phyloP scores from a whole-genome alignment of 1,140 invertebrate genomes.

The Zophobas atratus region DNA sequence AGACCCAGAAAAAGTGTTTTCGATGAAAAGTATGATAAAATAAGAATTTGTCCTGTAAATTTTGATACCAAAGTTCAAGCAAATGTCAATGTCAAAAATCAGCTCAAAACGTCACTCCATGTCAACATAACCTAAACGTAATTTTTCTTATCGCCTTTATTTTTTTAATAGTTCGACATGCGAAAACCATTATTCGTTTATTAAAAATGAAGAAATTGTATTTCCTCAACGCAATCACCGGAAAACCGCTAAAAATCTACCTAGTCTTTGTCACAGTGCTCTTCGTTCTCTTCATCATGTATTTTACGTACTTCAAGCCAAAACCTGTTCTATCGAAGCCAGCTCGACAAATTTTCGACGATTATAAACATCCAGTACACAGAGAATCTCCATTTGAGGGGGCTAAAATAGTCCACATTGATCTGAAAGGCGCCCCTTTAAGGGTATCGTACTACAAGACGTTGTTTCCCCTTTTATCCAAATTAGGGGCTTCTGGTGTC shows the following conservation, averaged over 20 bases:
- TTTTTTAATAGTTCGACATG: neutral
- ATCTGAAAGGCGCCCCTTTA: constrained; percentile 92
- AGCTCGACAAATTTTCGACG: neutral
- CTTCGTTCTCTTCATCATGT: neutral
- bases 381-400: constrained; percentile 34
- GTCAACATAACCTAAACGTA: neutral
- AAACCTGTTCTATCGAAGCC: neutral
- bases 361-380: neutral
- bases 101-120: too few relatives aligned
- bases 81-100: too few relatives aligned
- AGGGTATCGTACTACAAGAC: constrained; percentile 80
- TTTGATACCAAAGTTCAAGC: too few relatives aligned
- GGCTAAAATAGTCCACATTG: constrained; percentile 81
- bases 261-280: neutral
- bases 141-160: neutral
- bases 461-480: constrained; percentile 82
- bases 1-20: too few relatives aligned
- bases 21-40: too few relatives aligned
- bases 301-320: constrained; percentile 13
- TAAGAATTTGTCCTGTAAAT: too few relatives aligned
- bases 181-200: neutral
- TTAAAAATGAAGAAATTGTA: constrained; percentile 20
- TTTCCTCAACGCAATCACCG: constrained; percentile 3
- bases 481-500: constrained; percentile 85
- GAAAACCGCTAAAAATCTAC: constrained; percentile 19